Conservation (phyloP, 2,113 vertebrate species). For the Pica pica region DNA sequence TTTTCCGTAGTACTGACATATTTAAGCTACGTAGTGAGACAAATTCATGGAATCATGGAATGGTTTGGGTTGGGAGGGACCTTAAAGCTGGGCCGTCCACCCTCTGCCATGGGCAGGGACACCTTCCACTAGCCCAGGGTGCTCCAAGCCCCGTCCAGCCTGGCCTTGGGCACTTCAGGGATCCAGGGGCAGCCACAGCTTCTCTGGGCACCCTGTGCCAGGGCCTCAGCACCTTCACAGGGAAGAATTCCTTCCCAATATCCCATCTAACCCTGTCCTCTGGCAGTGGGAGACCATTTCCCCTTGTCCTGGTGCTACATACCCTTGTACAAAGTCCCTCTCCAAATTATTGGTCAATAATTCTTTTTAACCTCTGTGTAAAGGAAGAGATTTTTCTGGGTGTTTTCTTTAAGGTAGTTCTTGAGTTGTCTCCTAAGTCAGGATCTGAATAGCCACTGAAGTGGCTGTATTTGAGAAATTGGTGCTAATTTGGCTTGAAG, state of each 20-base stretch:
- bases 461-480: not conserved
- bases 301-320: not conserved
- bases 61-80: not conserved
- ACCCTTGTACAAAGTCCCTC: too few species aligned
- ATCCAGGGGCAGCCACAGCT: not conserved
- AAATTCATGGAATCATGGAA: not conserved
- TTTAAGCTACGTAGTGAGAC: not conserved
- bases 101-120: not conserved
- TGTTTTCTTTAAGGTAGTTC: not conserved
- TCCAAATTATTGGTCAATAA: not conserved
- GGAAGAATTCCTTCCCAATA: rapidly evolving
- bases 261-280: not conserved
- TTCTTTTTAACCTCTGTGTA: not conserved
- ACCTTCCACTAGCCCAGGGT: rapidly evolving
- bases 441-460: not conserved
- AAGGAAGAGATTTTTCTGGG: not conserved
- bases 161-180: not conserved
- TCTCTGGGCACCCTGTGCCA: not conserved
- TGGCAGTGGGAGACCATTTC: not conserved
- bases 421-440: not conserved
- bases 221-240: not conserved
- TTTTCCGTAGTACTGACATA: rapidly evolving
- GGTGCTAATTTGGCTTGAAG: not conserved
- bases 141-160: rapidly evolving
- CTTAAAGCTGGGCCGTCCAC: not conserved